Conservation (phyloP, 2,113 vertebrate genomes). For the Ptilorrhoa leucosticta region DNA sequence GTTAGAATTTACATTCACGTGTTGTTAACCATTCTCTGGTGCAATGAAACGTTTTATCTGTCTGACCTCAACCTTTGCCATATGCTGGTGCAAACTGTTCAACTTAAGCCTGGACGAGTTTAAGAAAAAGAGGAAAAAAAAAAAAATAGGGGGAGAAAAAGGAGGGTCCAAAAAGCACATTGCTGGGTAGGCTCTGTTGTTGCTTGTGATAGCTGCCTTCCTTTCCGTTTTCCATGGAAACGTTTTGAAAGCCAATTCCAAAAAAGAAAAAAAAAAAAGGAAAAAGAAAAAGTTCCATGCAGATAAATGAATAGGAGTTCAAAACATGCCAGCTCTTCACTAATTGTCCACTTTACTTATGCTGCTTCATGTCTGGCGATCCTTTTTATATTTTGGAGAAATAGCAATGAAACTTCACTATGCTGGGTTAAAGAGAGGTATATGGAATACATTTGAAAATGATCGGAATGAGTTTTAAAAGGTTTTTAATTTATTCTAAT, state of each 20-base stretch:
- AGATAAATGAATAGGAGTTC: slow-evolving; percentile 23
- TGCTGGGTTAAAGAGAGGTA: not conserved
- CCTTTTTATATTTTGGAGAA: slow-evolving; percentile 16
- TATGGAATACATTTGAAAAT: not conserved
- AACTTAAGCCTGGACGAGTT: not conserved
- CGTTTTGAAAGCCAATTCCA: slow-evolving; percentile 31
- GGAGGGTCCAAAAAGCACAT: not conserved
- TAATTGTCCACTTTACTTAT: slow-evolving; percentile 37
- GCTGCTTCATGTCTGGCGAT: not conserved
- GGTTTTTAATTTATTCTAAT: not conserved
- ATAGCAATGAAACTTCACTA: not conserved
- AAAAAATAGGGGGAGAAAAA: not conserved
- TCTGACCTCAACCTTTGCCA: slow-evolving; percentile 94
- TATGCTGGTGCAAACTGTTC: slow-evolving; percentile 81
- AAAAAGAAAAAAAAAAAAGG: not conserved
- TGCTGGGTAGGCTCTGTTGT: slow-evolving; percentile 27
- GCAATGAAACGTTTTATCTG: slow-evolving; percentile 86
- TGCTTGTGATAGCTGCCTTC: slow-evolving; percentile 42
- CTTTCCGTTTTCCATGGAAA: slow-evolving; percentile 44
- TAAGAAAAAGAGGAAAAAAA: not conserved
- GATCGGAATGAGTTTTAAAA: not conserved
- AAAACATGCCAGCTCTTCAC: slow-evolving; percentile 16
- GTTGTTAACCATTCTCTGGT: slow-evolving; percentile 88
- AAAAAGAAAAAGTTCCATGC: not conserved
- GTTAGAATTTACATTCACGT: slow-evolving; percentile 88